phyloP scores from a whole-genome alignment of 1,140 invertebrate species.

The Drosophila triauraria region DNA sequence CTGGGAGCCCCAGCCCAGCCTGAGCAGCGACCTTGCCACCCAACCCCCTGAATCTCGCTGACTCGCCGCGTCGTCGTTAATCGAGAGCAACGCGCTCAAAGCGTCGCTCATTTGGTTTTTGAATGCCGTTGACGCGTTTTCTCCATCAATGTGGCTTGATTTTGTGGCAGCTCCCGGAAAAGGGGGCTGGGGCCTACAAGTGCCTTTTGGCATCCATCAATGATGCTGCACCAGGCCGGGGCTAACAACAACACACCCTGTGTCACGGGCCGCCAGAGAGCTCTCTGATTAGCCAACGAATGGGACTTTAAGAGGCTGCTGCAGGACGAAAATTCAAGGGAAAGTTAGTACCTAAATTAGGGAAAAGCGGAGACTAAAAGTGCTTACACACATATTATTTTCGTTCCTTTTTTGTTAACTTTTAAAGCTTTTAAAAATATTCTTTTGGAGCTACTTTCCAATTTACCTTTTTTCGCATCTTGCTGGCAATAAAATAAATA shows the following conservation, averaged over 20 bases:
- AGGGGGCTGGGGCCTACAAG: background rate
- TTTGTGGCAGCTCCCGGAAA: constrained; percentile 34
- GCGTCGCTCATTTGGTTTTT: constrained; percentile 63
- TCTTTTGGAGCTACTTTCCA: background rate
- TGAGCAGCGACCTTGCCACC: background rate
- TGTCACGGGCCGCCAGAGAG: background rate
- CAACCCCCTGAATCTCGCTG: background rate
- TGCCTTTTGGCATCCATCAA: constrained; percentile 55
- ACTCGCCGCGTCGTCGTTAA: constrained; percentile 39
- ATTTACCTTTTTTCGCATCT: constrained; percentile 20
- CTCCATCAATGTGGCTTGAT: constrained; percentile 56
- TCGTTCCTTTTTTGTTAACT: background rate
- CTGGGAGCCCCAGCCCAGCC: background rate
- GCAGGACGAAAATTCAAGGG: background rate
- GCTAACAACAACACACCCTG: constrained; percentile 34
- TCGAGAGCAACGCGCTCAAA: constrained; percentile 70
- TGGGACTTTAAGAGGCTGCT: background rate
- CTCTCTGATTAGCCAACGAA: constrained; percentile 26
- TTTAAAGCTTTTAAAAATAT: background rate
- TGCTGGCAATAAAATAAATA: constrained; percentile 23
- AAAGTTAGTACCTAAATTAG: background rate
- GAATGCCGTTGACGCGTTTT: constrained; percentile 30
- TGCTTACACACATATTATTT: background rate
- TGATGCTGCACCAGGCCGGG: constrained; percentile 13
- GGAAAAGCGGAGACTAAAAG: no score